These are phyloP conservation scores for Phaethon lepturus DNA, from an alignment of 2,113 vertebrate genomes.

Conservation along the genomic window DNA sequence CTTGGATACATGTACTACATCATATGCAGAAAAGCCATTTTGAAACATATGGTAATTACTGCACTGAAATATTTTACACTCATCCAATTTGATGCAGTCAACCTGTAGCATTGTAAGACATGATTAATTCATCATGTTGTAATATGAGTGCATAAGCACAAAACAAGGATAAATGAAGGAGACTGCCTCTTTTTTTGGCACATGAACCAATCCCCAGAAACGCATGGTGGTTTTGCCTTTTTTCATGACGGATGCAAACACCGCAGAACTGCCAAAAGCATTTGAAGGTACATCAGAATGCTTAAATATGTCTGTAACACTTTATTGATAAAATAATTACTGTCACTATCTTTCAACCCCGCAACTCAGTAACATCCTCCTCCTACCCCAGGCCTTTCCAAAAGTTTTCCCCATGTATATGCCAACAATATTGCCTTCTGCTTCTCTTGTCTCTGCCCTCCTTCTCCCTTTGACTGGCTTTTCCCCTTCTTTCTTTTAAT, in stretches of 20 bases:
- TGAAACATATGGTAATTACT: background rate
- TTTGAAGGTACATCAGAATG: background rate
- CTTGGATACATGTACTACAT: background rate
- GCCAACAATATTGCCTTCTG: background rate
- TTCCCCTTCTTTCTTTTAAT: background rate
- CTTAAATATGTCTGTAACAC: background rate
- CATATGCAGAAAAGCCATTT: background rate
- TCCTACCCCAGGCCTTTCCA: background rate
- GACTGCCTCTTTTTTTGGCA: background rate
- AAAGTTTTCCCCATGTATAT: background rate
- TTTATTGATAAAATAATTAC: background rate
- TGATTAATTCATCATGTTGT: background rate
- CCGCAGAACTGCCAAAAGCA: background rate
- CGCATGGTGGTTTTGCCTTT: background rate
- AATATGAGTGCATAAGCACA: background rate
- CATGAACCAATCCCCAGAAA: background rate
- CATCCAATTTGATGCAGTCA: background rate
- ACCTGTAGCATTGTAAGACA: background rate
- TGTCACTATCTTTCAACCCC: background rate
- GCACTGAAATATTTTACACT: background rate
- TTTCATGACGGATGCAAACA: background rate
- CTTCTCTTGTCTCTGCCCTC: background rate
- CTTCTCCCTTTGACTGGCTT: background rate
- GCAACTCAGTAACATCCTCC: background rate
- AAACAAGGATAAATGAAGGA: slow-evolving; percentile 27